These are phyloP conservation scores for Dolichallabes microphthalmus DNA, from an alignment of 2,113 vertebrate genomes.

Conservation along the genomic window DNA sequence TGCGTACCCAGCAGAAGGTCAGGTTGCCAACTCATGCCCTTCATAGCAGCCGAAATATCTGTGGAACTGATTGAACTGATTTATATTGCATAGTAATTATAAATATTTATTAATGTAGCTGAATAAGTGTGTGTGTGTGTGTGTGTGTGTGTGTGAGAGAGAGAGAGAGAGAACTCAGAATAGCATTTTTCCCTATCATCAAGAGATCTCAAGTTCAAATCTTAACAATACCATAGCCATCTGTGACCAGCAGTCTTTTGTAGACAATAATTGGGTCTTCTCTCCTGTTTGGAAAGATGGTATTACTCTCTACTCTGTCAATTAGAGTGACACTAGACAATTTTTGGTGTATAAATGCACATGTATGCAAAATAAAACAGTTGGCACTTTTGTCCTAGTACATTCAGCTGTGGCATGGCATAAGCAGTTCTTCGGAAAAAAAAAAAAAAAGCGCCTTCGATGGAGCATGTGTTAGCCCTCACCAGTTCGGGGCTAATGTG, in stretches of 20 bases:
- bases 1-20: not conserved
- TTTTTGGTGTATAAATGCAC: not conserved
- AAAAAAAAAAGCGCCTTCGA: not conserved
- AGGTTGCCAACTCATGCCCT: not conserved
- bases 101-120: not conserved
- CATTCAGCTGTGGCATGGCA: not conserved
- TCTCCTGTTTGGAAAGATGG: not conserved
- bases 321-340: constrained; percentile 2
- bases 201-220: constrained; percentile 11
- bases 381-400: not conserved
- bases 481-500: not conserved
- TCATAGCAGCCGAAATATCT: not conserved
- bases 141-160: too few relatives aligned
- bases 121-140: too few relatives aligned
- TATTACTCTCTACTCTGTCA: constrained; percentile 4
- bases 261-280: constrained; percentile 3
- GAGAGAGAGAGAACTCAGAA: not conserved
- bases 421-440: not conserved
- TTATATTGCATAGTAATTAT: too few relatives aligned
- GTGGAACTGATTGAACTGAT: not conserved
- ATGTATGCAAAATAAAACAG: not conserved
- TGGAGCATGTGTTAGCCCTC: not conserved
- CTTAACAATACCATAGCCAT: not conserved
- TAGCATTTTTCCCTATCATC: not conserved
- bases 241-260: not conserved